phyloP scores from a whole-genome alignment of 2,888 invertebrate species.

The Vanessa cardui region DNA sequence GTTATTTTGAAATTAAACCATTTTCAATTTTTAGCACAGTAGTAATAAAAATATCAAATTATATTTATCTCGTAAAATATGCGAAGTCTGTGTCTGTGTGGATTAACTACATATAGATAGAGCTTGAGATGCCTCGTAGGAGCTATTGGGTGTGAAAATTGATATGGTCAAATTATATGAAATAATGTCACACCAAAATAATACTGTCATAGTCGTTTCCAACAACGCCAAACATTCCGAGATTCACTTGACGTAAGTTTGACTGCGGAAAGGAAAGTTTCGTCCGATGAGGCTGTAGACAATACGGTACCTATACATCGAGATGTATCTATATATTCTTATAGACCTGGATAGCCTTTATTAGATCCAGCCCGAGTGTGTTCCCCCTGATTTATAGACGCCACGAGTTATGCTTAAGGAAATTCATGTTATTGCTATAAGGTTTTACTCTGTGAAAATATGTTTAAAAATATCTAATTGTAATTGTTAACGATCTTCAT shows the following conservation, averaged over 20 bases:
- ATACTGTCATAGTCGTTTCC: constrained; percentile 48
- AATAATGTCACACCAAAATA: constrained; percentile 5
- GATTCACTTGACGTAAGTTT: constrained; percentile 76
- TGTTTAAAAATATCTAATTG: background rate
- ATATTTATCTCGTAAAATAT: too few relatives aligned
- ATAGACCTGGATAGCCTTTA: constrained; percentile 60
- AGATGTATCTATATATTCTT: constrained; percentile 32
- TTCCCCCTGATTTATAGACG: constrained; percentile 58
- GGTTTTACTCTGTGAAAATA: background rate
- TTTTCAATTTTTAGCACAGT: too few relatives aligned
- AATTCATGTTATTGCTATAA: constrained; percentile 33
- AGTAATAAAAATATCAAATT: too few relatives aligned
- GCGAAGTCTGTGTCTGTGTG: too few relatives aligned
- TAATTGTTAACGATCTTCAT: too few relatives aligned
- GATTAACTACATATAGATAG: too few relatives aligned
- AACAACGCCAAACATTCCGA: constrained; percentile 43
- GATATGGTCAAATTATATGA: background rate
- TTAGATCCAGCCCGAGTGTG: constrained; percentile 57
- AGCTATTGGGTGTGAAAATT: background rate
- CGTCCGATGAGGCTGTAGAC: constrained; percentile 71
- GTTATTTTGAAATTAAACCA: too few relatives aligned
- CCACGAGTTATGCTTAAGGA: constrained; percentile 41
- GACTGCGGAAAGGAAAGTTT: constrained; percentile 79
- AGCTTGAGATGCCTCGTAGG: too few relatives aligned
- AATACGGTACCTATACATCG: constrained; percentile 65